Base-by-base conservation (phyloP, 1,140 invertebrate genomes). In the Drosophila malerkotliana region DNA sequence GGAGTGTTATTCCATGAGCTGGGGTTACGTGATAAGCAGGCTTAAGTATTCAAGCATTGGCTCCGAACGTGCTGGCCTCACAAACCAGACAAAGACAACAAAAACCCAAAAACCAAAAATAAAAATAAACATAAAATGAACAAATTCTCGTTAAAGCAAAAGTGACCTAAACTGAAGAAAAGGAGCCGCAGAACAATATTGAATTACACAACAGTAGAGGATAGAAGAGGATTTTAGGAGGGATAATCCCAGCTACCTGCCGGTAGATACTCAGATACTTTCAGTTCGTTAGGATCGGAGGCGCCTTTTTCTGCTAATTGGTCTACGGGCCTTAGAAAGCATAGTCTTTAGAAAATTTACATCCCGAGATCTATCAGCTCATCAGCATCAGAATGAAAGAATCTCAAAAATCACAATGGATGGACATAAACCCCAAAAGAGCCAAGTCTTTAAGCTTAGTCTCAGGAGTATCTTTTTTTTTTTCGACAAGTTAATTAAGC, bases 21-120 rank as follows among this genome's bases (percentile, higher is more conserved):
- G 51, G 51, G 58, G 45, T 57, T 87, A 87, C 82, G 82, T 88
- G 82, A 87, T 82, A 74, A 72, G 83, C 83, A 79, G 79, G 64
- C 83, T 72, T 72, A 85, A 85, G 59, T 61, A 64, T 78, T 72
- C 72, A 37, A 85, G 56, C 62, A 61, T 78, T 68, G 78, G 54
- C 52, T 60, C 53, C 53, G 45, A 62, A 87, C 83, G 82, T 87
- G 78, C 74, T 85, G 82, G 82, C 74, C 81, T 71, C 61, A 61
- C 71, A 24, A 18, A 30, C 37, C 14, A 71, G 21, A 39, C 56
- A 77, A 14, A 45, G 37, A 63, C 55, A 51, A 61, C 39, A 18
- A 10, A 41, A 51, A 58, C 63, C 45, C 14, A 56, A 64, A 58
- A 52, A 63, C 47, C 34, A 57, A 45, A 68, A 52, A 76, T 47